phyloP scores from a whole-genome alignment of 2,888 invertebrate genomes.

The Dascillus cervinus region DNA sequence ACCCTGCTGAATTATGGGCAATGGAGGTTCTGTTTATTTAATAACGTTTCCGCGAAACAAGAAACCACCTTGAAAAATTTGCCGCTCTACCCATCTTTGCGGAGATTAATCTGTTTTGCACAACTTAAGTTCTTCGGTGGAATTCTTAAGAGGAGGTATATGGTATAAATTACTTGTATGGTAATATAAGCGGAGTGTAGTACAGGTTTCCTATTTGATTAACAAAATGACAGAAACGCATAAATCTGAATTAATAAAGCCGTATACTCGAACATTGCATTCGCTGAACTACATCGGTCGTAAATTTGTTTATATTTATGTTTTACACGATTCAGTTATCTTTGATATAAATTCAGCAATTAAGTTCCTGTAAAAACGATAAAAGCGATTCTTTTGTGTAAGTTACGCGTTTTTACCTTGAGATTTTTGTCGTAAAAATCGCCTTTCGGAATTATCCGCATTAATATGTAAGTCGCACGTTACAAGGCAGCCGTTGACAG shows the following conservation, averaged over 20 bases:
- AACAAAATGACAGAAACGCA: constrained; percentile 36
- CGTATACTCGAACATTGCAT: constrained; percentile 37
- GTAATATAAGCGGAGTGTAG: constrained; percentile 26
- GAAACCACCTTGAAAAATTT: constrained; percentile 1
- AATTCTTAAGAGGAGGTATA: neutral
- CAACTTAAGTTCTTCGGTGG: neutral
- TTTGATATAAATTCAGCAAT: constrained; percentile 9
- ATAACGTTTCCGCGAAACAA: constrained; percentile 31
- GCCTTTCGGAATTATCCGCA: no score
- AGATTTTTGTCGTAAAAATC: no score
- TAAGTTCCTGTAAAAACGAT: no score
- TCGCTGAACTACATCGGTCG: constrained; percentile 23
- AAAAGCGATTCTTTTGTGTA: no score
- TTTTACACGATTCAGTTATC: constrained; percentile 14
- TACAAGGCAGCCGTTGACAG: constrained; percentile 3
- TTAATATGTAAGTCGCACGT: constrained; percentile 9
- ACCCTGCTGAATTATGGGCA: constrained; percentile 38
- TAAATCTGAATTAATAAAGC: constrained; percentile 42
- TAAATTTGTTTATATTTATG: constrained; percentile 12
- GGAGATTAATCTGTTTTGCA: neutral
- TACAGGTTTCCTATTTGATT: constrained; percentile 40
- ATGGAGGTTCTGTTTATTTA: constrained; percentile 42
- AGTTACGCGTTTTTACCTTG: no score
- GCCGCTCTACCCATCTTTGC: neutral
- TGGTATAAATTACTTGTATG: constrained; percentile 2